A percentile compares a stretch with the other conserved stretches of the same genome.
Evolutionary conservation across 2,888 invertebrate genomes (phyloP).

Genomic region (Metalampra italica): DNA sequence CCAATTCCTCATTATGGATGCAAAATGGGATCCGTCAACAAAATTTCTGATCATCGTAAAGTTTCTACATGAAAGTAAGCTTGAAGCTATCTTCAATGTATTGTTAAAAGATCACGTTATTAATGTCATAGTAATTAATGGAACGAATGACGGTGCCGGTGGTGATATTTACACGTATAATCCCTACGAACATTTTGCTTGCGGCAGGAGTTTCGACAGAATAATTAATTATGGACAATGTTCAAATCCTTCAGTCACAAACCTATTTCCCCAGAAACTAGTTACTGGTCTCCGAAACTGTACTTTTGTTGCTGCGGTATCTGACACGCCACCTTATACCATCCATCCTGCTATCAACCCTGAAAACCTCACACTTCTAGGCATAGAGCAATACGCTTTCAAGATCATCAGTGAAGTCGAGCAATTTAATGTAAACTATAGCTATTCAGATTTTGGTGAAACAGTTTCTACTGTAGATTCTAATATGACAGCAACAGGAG

Average conservation of each 20-base stretch:
- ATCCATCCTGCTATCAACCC: conserved; percentile 22
- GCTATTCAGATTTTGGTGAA: conserved; percentile 24
- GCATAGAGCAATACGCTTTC: conserved; percentile 34
- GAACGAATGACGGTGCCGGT: conserved; percentile 23
- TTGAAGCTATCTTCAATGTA: conserved; percentile 34
- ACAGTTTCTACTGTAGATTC: conserved; percentile 25
- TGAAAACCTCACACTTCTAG: conserved; percentile 10
- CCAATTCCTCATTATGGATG: conserved; percentile 21
- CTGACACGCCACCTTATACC: conserved; percentile 44
- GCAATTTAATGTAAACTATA: conserved; percentile 37
- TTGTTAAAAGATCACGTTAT: conserved; percentile 31
- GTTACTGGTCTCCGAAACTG: conserved; percentile 41
- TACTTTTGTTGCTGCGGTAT: conserved; percentile 31
- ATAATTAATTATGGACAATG: conserved; percentile 42
- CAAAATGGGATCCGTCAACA: conserved; percentile 39
- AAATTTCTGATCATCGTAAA: conserved; percentile 35
- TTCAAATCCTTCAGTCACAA: conserved; percentile 8
- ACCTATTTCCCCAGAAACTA: conserved; percentile 35
- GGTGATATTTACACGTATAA: conserved; percentile 47
- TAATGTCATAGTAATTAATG: conserved; percentile 36
- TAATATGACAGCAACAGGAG: conserved; percentile 33
- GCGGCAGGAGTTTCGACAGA: conserved; percentile 43
- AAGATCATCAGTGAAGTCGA: conserved; percentile 33
- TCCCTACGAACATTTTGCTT: conserved; percentile 47
- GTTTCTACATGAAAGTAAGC: conserved; percentile 15